Conservation (phyloP, 2,113 vertebrate genomes). For the Pelobates fuscus region DNA sequence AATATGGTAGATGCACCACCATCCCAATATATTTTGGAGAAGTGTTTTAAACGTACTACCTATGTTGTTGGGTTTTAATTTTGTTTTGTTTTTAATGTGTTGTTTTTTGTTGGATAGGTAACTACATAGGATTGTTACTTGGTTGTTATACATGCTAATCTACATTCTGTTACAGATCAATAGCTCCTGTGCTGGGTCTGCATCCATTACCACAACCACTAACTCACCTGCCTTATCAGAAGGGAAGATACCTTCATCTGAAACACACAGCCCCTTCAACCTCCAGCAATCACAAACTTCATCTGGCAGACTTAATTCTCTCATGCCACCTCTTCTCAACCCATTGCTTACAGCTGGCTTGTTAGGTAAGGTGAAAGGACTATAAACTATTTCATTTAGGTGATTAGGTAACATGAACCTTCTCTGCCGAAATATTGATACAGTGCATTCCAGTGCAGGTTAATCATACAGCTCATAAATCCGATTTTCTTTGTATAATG, state of each 20-base stretch:
- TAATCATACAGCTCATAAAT: too few species aligned
- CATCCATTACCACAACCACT: constrained; percentile 42
- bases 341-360: constrained; percentile 76
- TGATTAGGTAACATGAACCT: too few species aligned
- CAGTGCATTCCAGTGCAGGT: too few species aligned
- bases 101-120: constrained; percentile 11
- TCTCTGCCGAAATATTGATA: not conserved
- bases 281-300: constrained; percentile 61
- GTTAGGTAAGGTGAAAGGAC: constrained; percentile 68
- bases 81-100: not conserved
- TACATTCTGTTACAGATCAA: too few species aligned
- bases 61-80: too few species aligned
- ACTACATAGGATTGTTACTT: too few species aligned
- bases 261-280: constrained; percentile 69
- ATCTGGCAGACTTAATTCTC: constrained; percentile 67
- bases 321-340: constrained; percentile 72
- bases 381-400: too few species aligned
- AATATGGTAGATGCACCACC: too few species aligned
- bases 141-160: too few species aligned
- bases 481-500: too few species aligned
- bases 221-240: constrained; percentile 46
- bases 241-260: constrained; percentile 53
- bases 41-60: too few species aligned
- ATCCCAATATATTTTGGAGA: too few species aligned
- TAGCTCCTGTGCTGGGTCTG: constrained; percentile 39